phyloP scores from a whole-genome alignment of 30 jellyfish, hydroid and myxozoan species.

The Aurelia coerulea region DNA sequence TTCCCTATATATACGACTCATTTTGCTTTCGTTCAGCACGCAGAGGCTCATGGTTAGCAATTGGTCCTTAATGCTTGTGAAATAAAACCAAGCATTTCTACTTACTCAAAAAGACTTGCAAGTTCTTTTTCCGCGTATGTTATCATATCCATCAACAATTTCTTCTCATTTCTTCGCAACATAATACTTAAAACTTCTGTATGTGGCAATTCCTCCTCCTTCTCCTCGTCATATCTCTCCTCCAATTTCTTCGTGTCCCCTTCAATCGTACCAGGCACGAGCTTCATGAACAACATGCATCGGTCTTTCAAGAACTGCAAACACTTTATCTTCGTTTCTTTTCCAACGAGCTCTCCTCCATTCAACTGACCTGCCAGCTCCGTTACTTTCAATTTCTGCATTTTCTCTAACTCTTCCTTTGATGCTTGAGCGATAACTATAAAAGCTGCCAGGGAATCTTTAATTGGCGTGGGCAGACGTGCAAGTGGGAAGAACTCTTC shows the following conservation, averaged over 20 bases:
- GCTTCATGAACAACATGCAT: slow-evolving; percentile 12
- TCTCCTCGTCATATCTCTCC: neutral
- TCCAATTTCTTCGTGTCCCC: neutral
- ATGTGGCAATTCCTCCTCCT: neutral
- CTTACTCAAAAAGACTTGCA: neutral
- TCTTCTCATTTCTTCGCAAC: neutral
- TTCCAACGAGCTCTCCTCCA: slow-evolving; percentile 3
- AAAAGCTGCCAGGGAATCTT: slow-evolving; percentile 30
- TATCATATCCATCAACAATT: neutral
- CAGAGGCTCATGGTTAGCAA: too few species aligned
- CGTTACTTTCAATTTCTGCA: slow-evolving; percentile 1
- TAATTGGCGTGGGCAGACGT: slow-evolving; percentile 35
- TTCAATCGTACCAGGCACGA: slow-evolving; percentile 1
- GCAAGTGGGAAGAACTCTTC: slow-evolving; percentile 37
- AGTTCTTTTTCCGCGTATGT: neutral
- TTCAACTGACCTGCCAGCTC: slow-evolving; percentile 22
- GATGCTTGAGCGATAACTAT: slow-evolving; percentile 15
- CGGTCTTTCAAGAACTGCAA: slow-evolving; percentile 36
- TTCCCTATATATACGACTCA: too few species aligned
- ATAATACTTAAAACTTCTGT: neutral
- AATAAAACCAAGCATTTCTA: neutral
- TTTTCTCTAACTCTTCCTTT: slow-evolving; percentile 22
- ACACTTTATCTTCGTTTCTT: slow-evolving; percentile 30
- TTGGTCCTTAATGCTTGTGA: too few species aligned
- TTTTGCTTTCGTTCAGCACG: too few species aligned